phyloP scores from a whole-genome alignment of 2,888 invertebrate species.

The Harpagoxenus sublaevis region DNA sequence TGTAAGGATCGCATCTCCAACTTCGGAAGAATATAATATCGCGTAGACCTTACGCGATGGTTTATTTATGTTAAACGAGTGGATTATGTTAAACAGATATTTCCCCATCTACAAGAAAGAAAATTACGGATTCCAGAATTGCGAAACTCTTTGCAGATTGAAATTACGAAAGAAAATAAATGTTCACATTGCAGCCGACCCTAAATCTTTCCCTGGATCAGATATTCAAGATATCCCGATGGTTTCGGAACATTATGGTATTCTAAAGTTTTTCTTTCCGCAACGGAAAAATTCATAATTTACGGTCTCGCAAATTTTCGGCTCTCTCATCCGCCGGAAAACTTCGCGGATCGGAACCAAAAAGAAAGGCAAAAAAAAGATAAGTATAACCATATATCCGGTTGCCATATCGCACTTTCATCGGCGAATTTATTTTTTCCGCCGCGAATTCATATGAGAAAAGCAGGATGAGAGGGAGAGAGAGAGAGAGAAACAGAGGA shows the following conservation, averaged over 20 bases:
- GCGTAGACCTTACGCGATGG: background rate
- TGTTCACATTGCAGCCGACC: slow-evolving; percentile 16
- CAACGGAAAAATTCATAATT: slow-evolving; percentile 82
- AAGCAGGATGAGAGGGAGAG: background rate
- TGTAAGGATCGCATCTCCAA: slow-evolving; percentile 25
- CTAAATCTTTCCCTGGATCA: slow-evolving; percentile 31
- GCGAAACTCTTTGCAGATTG: slow-evolving; percentile 35
- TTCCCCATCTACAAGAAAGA: slow-evolving; percentile 14
- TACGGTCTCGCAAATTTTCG: slow-evolving; percentile 79
- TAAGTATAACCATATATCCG: slow-evolving; percentile 28
- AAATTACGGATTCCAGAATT: slow-evolving; percentile 39
- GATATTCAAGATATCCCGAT: slow-evolving; percentile 30
- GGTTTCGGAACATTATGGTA: slow-evolving; percentile 79
- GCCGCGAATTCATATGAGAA: slow-evolving; percentile 31
- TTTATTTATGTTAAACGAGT: slow-evolving; percentile 35
- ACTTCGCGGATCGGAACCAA: slow-evolving; percentile 32
- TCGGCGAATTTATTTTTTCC: slow-evolving; percentile 27
- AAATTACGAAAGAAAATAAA: slow-evolving; percentile 38
- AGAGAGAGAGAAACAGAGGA: background rate
- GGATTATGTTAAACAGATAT: slow-evolving; percentile 48
- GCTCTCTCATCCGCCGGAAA: slow-evolving; percentile 54
- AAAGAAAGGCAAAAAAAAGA: background rate
- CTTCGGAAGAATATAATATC: slow-evolving; percentile 10
- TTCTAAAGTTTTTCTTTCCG: slow-evolving; percentile 83
- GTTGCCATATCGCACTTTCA: slow-evolving; percentile 21